These are phyloP conservation scores for Cladopsammia gracilis DNA, from an alignment of 64 coral and sea anemone species.

Conservation along the genomic window DNA sequence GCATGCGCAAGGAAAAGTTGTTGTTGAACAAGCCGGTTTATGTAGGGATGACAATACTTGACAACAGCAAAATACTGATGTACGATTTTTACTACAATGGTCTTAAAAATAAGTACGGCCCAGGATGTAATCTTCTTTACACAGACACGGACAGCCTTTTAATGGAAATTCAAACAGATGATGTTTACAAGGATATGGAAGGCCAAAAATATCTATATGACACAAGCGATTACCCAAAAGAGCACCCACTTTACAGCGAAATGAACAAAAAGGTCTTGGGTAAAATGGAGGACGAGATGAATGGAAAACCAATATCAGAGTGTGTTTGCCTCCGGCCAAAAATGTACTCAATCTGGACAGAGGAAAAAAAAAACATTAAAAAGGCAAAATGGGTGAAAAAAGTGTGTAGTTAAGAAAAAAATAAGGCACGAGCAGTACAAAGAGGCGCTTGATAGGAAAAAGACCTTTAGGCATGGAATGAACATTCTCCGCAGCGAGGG, in stretches of 20 bases:
- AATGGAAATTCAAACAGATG: constrained; percentile 6
- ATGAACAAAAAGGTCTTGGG: constrained; percentile 3
- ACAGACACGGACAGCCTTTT: not conserved
- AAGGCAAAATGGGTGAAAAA: not conserved
- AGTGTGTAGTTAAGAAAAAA: not conserved
- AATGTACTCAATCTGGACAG: constrained; percentile 18
- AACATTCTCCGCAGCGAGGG: not conserved
- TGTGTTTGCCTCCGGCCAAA: constrained; percentile 16
- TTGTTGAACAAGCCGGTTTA: not conserved
- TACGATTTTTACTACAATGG: constrained; percentile 34
- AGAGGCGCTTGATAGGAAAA: not conserved
- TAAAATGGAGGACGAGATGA: constrained; percentile 18
- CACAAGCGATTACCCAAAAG: not conserved
- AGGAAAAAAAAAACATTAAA: not conserved
- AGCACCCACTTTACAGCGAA: not conserved
- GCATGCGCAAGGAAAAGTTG: not conserved
- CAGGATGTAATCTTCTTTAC: not conserved
- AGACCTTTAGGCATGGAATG: not conserved
- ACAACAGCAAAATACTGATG: constrained; percentile 1
- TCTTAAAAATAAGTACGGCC: not conserved
- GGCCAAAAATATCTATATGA: not conserved
- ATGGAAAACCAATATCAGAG: not conserved
- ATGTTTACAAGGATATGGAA: constrained; percentile 22
- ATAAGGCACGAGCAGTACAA: not conserved
- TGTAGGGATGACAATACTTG: constrained; percentile 1